A percentile compares a stretch with the other conserved stretches of the same genome.
Conservation (phyloP, 1,140 invertebrate genomes). For the Penaeus indicus region DNA sequence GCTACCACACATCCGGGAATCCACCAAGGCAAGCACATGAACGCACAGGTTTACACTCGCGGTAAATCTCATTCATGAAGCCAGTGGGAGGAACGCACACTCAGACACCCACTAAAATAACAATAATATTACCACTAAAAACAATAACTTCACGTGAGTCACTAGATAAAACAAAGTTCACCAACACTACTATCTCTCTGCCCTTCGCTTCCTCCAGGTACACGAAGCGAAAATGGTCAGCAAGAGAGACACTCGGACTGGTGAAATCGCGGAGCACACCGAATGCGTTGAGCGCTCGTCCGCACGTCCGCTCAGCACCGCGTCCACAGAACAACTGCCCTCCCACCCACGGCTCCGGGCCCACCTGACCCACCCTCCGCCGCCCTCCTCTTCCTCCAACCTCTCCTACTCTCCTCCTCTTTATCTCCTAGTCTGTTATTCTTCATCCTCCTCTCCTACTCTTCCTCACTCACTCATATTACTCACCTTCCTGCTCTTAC, state of each 20-base stretch:
- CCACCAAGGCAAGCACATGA: too few species aligned
- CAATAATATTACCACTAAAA: too few species aligned
- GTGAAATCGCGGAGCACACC: not conserved
- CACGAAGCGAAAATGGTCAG: too few species aligned
- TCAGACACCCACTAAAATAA: too few species aligned
- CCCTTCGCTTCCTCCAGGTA: too few species aligned
- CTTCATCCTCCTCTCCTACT: not conserved
- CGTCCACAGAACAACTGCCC: slow-evolving; percentile 24
- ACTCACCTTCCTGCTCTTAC: not conserved
- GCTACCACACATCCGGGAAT: too few species aligned
- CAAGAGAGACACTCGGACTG: not conserved
- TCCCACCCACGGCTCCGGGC: slow-evolving; percentile 7
- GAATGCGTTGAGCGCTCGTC: slow-evolving; percentile 4
- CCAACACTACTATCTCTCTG: too few species aligned
- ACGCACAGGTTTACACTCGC: too few species aligned
- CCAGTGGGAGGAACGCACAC: too few species aligned
- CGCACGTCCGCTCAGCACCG: slow-evolving; percentile 16
- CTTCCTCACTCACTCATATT: slow-evolving; percentile 17
- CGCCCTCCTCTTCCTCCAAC: slow-evolving; percentile 2
- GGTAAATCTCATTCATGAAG: too few species aligned
- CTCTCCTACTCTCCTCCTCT: slow-evolving; percentile 7
- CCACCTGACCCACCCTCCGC: slow-evolving; percentile 12
- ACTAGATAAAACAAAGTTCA: too few species aligned
- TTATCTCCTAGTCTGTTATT: not conserved
- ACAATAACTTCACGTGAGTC: too few species aligned